Percentiles rank a stretch among this genome's conserved stretches.
Conservation (phyloP, 2,888 invertebrate genomes). For the Apamea crenata region DNA sequence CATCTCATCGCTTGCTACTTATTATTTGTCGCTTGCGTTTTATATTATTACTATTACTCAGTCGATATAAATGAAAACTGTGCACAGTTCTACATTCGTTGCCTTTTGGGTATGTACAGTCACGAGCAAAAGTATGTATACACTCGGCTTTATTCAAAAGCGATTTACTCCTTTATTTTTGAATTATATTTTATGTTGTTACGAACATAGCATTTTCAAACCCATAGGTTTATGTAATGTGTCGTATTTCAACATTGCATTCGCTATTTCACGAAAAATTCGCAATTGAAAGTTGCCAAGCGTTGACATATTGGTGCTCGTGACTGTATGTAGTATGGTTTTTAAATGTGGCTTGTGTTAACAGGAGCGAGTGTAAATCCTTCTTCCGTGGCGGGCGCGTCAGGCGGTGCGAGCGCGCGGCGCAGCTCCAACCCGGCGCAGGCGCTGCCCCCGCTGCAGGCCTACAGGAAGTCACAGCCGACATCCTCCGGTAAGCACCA, state of each 20-base stretch:
- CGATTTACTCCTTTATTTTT: too few species aligned
- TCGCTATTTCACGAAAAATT: too few species aligned
- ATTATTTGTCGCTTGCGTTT: slow-evolving; percentile 54
- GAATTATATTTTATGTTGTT: too few species aligned
- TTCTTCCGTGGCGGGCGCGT: slow-evolving; percentile 59
- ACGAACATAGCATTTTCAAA: too few species aligned
- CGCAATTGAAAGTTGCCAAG: too few species aligned
- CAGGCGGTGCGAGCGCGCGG: slow-evolving; percentile 45
- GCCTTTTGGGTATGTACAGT: slow-evolving; percentile 8
- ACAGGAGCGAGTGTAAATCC: slow-evolving; percentile 58
- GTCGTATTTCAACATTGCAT: too few species aligned
- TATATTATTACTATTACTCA: slow-evolving; percentile 4
- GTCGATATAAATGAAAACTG: slow-evolving; percentile 13
- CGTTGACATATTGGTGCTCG: too few species aligned
- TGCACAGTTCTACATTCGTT: slow-evolving; percentile 51
- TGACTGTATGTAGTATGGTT: slow-evolving; percentile 9
- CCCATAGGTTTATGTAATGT: too few species aligned
- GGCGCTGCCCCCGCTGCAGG: slow-evolving; percentile 56
- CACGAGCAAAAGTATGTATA: too few species aligned
- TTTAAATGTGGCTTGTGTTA: slow-evolving; percentile 19
- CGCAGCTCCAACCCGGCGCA: slow-evolving; percentile 55
- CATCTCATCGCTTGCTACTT: slow-evolving; percentile 57
- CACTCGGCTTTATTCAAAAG: too few species aligned
- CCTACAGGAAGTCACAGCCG: slow-evolving; percentile 77
- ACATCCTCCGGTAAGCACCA: slow-evolving; percentile 82